A percentile compares a stretch with the other conserved stretches of the same genome.
phyloP scores from a whole-genome alignment of 2,113 vertebrate species.

The Gavia stellata region DNA sequence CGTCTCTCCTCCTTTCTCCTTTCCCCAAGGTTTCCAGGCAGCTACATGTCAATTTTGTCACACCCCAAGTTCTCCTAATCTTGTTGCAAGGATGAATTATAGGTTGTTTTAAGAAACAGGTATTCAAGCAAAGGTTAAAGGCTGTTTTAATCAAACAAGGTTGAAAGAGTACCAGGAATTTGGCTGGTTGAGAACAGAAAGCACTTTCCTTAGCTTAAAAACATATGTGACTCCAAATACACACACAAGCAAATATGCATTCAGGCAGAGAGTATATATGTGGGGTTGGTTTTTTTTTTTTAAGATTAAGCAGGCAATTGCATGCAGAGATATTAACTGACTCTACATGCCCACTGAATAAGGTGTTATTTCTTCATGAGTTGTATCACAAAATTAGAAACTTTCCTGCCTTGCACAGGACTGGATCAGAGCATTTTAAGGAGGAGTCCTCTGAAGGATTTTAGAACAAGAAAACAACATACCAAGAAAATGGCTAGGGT shows the following conservation, averaged over 20 bases:
- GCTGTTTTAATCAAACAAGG: slow-evolving; percentile 53
- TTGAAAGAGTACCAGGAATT: slow-evolving; percentile 36
- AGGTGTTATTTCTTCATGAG: neutral
- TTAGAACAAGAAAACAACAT: neutral
- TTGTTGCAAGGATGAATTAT: slow-evolving; percentile 11
- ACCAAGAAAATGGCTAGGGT: neutral
- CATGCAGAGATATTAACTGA: slow-evolving; percentile 13
- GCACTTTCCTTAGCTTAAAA: slow-evolving; percentile 29
- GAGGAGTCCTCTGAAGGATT: neutral
- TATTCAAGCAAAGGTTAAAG: slow-evolving; percentile 47
- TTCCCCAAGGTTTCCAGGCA: slow-evolving; percentile 22
- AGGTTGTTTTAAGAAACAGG: slow-evolving; percentile 17
- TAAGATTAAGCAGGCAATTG: neutral
- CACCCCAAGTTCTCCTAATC: slow-evolving; percentile 10
- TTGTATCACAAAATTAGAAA: neutral
- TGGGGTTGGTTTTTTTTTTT: neutral
- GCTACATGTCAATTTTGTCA: slow-evolving; percentile 18
- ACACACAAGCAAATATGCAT: neutral
- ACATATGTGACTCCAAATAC: neutral
- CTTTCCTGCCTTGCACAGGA: neutral
- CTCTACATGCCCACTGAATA: neutral
- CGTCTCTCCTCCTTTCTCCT: neutral
- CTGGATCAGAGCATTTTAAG: neutral
- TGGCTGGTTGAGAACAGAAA: slow-evolving; percentile 28
- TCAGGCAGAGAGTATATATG: neutral